Conservation (phyloP, 2,113 vertebrate genomes). For the Aegotheles bennettii region DNA sequence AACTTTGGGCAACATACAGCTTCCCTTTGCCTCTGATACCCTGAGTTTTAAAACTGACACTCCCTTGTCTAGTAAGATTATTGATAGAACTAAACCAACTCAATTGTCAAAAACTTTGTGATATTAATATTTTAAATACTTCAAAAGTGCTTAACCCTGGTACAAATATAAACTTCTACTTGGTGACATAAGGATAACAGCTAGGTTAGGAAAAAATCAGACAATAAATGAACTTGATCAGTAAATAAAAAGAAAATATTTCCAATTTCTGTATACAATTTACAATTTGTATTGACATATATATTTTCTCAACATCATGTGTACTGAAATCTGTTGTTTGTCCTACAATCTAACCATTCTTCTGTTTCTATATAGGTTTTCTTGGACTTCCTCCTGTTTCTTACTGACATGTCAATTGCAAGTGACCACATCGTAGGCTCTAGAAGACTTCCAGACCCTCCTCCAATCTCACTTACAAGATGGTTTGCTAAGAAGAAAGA, state of each 20-base stretch:
- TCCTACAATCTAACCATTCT: background rate
- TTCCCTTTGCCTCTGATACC: background rate
- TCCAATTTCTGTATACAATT: background rate
- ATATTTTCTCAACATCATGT: background rate
- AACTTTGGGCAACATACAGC: background rate
- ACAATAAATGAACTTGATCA: background rate
- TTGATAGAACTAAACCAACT: background rate
- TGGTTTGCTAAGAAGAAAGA: background rate
- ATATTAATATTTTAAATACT: background rate
- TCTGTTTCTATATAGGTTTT: background rate
- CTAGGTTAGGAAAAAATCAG: background rate
- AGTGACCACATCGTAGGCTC: background rate
- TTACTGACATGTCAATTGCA: fast-evolving
- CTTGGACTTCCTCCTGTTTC: background rate
- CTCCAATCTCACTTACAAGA: background rate
- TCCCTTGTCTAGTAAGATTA: background rate
- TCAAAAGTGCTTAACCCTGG: background rate
- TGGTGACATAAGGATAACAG: background rate
- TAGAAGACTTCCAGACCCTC: background rate
- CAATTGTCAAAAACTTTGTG: background rate
- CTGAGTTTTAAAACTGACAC: background rate
- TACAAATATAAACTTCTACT: background rate
- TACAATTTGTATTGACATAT: background rate
- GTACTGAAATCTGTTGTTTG: background rate
- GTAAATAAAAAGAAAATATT: background rate